Conservation (phyloP, 2,888 invertebrate species). For the Apodemia hepburni region DNA sequence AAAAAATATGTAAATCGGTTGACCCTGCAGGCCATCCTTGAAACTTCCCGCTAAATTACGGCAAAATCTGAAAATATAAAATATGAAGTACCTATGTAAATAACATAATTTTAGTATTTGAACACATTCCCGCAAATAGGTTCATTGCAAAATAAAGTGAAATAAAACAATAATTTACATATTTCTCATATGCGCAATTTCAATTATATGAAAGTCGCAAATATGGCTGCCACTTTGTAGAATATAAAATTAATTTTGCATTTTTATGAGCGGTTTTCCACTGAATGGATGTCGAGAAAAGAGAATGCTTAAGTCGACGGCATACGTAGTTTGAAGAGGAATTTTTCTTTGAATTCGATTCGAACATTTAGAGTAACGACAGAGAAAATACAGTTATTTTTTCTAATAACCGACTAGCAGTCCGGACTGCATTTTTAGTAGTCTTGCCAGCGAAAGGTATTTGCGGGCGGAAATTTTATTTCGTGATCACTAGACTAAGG, state of each 20-base stretch:
- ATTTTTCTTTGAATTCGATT: conserved; percentile 30
- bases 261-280: conserved; percentile 43
- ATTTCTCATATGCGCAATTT: conserved; percentile 41
- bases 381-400: conserved; percentile 14
- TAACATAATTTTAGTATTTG: too few species aligned
- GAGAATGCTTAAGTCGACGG: conserved; percentile 30
- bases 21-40: too few species aligned
- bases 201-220: conserved; percentile 50
- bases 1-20: too few species aligned
- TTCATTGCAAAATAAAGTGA: conserved; percentile 42
- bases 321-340: conserved; percentile 19
- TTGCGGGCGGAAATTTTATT: conserved; percentile 10
- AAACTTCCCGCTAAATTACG: too few species aligned
- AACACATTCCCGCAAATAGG: conserved; percentile 47
- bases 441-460: conserved; percentile 11
- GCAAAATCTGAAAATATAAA: too few species aligned
- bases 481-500: conserved; percentile 6
- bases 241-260: conserved; percentile 54
- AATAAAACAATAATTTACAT: conserved; percentile 53
- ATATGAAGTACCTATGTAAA: too few species aligned
- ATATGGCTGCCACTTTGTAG: conserved; percentile 42
- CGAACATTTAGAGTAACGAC: conserved; percentile 18
- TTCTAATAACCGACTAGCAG: conserved; percentile 10
- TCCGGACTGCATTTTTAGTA: conserved; percentile 8
- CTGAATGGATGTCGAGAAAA: conserved; percentile 35